phyloP scores from a whole-genome alignment of 2,113 vertebrate species.

The Coturnix japonica region DNA sequence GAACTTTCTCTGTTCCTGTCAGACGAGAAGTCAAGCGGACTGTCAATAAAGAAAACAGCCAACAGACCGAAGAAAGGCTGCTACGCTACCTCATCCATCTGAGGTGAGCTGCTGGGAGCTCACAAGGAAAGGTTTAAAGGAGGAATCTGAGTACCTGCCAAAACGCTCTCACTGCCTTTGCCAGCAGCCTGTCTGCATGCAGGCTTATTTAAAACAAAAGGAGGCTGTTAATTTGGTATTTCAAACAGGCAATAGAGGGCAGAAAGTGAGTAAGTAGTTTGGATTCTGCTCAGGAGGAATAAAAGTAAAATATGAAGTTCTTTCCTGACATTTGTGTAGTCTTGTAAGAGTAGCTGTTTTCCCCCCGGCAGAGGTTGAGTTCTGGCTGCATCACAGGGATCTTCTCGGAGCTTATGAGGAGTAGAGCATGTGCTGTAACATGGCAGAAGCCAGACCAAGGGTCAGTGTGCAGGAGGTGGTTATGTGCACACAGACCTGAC shows the following conservation, averaged over 20 bases:
- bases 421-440: neutral
- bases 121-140: neutral
- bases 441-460: neutral
- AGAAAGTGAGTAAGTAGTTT: neutral
- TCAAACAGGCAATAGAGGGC: neutral
- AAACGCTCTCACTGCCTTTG: neutral
- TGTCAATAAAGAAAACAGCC: conserved; percentile 83
- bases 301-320: neutral
- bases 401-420: neutral
- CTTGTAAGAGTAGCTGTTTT: neutral
- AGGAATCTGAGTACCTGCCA: neutral
- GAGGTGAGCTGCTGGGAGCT: conserved; percentile 80
- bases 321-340: neutral
- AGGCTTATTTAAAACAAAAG: neutral
- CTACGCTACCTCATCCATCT: conserved; percentile 99
- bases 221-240: neutral
- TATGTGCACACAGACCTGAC: neutral
- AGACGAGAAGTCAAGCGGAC: conserved; percentile 88
- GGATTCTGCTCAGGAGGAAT: neutral
- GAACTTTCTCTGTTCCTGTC: conserved; percentile 97
- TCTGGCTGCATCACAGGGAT: neutral
- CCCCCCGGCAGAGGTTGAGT: neutral
- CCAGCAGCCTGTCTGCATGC: neutral
- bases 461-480: neutral
- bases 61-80: conserved; percentile 86